Evolutionary conservation across 2,113 vertebrate species (phyloP), one percentile per base, ranked within the genome.

Genomic region (Eclectus roratus): DNA sequence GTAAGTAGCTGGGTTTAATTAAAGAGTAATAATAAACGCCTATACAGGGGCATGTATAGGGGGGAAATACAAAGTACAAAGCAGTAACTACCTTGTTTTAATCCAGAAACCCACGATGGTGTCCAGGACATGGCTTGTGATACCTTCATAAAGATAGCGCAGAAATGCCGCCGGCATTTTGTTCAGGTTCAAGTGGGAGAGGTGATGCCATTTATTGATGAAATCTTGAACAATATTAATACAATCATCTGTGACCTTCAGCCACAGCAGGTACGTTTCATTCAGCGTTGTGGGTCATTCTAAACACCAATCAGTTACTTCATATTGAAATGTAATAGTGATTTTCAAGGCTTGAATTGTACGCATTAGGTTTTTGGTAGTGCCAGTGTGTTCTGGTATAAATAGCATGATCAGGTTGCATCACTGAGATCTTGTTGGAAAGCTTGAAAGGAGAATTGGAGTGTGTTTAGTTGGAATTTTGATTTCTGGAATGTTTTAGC

Each of bases 81-180:
- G 31, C 16, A 56, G 10, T 96, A 80, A 96, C 50, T 92, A 4
- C 24, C 63, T 85, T 94, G n/a, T n/a, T 93, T 77, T 91, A 21
- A 29, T 91, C 31, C 97, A 99, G 99, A 99, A 97, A 99, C 99
- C 83, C 99, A 99, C 6, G 99, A 99, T 85, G 99, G 99, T 7
- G 99, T 99, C 58, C 99, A 99, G 97, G 99, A 99, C 91, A 99
- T 99, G 99, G 99, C 99, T 41, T 99, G 99, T 91, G 99, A 99
- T 97, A 99, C 99, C 13, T 99, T 99, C 96, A 99, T 99, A 84
- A 99, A 99, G 98, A 99, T 99, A 80, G 99, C 99, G 39, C 99
- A 99, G 20, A 99, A 99, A 97, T 99, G 99, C 97, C 98, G 99
- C 77, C 98, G 99, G n/a, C 99, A 99, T 93, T 99, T 99, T 35